Conservation (phyloP, 1,140 invertebrate species). For the Drosophila tropicalis region DNA sequence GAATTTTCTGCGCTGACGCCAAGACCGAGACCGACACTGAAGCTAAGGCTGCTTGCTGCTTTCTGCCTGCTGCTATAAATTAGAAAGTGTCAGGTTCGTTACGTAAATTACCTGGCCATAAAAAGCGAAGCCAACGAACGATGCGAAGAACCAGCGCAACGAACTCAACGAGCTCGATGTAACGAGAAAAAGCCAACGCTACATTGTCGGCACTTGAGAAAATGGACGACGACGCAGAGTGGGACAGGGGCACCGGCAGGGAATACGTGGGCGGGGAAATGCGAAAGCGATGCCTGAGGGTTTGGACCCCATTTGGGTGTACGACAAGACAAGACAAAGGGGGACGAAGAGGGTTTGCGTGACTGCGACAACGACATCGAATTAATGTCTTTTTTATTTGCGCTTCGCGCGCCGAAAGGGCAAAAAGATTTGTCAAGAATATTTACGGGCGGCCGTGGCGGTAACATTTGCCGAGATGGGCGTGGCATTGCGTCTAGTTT, state of each 20-base stretch:
- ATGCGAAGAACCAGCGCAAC: constrained; percentile 7
- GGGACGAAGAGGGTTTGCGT: not conserved
- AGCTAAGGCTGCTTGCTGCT: not conserved
- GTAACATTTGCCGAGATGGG: constrained; percentile 2
- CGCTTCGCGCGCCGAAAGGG: constrained; percentile 75
- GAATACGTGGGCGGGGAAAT: not conserved
- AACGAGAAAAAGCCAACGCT: constrained; percentile 11
- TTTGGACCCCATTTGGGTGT: not conserved
- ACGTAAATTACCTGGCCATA: constrained; percentile 82
- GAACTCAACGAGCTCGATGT: constrained; percentile 1
- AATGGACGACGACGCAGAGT: constrained; percentile 3
- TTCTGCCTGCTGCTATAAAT: constrained; percentile 69
- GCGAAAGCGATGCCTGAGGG: not conserved
- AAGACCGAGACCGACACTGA: not conserved
- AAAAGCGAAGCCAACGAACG: constrained; percentile 47
- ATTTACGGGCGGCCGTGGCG: constrained; percentile 57
- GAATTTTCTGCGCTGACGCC: constrained; percentile 41
- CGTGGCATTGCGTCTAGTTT: constrained; percentile 46
- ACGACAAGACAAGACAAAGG: not conserved
- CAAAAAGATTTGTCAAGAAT: constrained; percentile 81
- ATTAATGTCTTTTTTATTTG: constrained; percentile 82
- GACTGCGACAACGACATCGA: constrained; percentile 68
- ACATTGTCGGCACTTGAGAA: constrained; percentile 18
- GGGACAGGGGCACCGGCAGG: too few species aligned
- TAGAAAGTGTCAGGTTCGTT: constrained; percentile 82